A percentile compares a stretch with the other conserved stretches of the same genome.
These are phyloP conservation scores for Actinemys pallida DNA, from an alignment of 2,113 vertebrate genomes.

Conservation along the genomic window DNA sequence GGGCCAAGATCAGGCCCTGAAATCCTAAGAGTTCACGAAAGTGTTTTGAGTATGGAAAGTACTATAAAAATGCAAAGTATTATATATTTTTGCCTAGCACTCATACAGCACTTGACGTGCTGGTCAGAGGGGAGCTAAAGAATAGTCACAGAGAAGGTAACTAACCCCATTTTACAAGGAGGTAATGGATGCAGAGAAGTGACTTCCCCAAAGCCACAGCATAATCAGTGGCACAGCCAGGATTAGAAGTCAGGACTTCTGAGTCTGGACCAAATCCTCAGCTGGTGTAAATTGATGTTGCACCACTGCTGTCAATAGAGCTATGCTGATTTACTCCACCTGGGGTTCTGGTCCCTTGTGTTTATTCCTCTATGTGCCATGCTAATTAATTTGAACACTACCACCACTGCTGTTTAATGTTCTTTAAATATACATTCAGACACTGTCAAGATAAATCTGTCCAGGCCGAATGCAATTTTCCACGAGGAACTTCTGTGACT, in stretches of 20 bases:
- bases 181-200: neutral
- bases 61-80: constrained; percentile 59
- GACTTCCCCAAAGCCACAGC: neutral
- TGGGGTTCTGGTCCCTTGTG: neutral
- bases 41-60: constrained; percentile 75
- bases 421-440: neutral
- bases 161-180: neutral
- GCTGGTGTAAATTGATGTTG: neutral
- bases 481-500: neutral
- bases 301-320: neutral
- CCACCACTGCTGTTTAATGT: neutral
- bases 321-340: neutral
- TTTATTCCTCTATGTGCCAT: neutral
- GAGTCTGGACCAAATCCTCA: neutral
- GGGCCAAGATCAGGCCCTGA: constrained; percentile 61
- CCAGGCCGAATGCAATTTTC: neutral
- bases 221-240: too few species aligned
- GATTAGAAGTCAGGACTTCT: neutral
- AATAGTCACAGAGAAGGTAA: constrained; percentile 73
- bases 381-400: neutral
- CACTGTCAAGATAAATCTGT: neutral
- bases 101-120: constrained; percentile 72
- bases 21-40: constrained; percentile 74
- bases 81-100: constrained; percentile 66
- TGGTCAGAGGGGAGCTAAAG: constrained; percentile 69